These are phyloP conservation scores for Hetaerina americana DNA, from an alignment of 1,140 invertebrate species.

Conservation along the genomic window DNA sequence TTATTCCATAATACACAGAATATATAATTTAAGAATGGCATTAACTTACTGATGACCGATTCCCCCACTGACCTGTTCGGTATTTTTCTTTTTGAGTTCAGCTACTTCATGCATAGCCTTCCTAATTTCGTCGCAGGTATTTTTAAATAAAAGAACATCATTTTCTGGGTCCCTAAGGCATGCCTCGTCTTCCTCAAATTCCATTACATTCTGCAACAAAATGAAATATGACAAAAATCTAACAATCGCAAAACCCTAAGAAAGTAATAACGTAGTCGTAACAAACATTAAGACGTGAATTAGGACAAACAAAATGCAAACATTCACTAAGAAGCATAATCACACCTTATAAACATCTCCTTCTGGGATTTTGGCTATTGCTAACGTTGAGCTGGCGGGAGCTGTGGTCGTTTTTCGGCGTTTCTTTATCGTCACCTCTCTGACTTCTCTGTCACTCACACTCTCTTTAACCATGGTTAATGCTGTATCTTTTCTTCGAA, in stretches of 20 bases:
- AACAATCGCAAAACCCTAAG: not conserved
- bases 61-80: conserved; percentile 33
- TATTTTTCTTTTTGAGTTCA: conserved; percentile 42
- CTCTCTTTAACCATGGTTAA: conserved; percentile 12
- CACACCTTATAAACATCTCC: conserved; percentile 16
- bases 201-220: conserved; percentile 42
- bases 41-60: too few species aligned
- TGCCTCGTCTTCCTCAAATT: conserved; percentile 61
- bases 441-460: conserved; percentile 7
- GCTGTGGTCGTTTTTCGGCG: conserved; percentile 4
- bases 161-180: conserved; percentile 42
- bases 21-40: too few species aligned
- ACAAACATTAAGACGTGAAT: not conserved
- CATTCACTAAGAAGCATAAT: not conserved
- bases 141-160: conserved; percentile 52
- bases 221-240: not conserved
- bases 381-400: not conserved
- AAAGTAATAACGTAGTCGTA: not conserved
- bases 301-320: not conserved
- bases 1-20: too few species aligned
- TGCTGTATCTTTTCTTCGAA: too few species aligned
- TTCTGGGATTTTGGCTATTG: conserved; percentile 2
- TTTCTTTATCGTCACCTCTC: conserved; percentile 12
- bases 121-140: conserved; percentile 51
- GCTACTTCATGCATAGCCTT: conserved; percentile 48